These are phyloP conservation scores for Conus betulinus DNA, from an alignment of 1,140 invertebrate species.

Conservation along the genomic window DNA sequence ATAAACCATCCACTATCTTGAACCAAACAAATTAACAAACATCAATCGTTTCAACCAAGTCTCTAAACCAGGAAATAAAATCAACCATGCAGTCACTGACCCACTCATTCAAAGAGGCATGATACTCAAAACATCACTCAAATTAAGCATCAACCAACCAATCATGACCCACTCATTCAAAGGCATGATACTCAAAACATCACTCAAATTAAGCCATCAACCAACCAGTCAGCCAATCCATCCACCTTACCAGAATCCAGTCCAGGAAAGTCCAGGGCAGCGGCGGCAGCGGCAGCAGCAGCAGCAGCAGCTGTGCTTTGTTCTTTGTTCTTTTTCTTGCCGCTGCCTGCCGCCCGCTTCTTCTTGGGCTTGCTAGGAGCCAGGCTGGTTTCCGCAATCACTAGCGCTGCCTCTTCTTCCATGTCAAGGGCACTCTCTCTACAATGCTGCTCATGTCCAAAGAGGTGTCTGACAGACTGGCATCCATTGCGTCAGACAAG, in stretches of 20 bases:
- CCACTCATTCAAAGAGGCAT: too few relatives aligned
- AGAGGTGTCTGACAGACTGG: constrained; percentile 30
- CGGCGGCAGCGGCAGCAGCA: background rate
- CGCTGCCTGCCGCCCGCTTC: constrained; percentile 12
- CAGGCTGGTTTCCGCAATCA: constrained; percentile 41
- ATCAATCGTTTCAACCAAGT: too few relatives aligned
- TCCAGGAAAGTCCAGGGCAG: background rate
- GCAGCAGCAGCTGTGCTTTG: background rate
- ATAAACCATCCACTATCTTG: too few relatives aligned
- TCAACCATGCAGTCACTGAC: too few relatives aligned
- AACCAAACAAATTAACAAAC: background rate
- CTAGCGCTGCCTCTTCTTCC: constrained; percentile 48
- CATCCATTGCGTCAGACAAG: constrained; percentile 17
- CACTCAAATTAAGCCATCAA: too few relatives aligned
- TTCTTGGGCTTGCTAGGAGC: constrained; percentile 31
- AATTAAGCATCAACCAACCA: too few relatives aligned
- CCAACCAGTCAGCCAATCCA: background rate
- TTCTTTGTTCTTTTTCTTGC: constrained; percentile 43
- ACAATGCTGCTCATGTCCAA: constrained; percentile 30
- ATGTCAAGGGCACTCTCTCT: constrained; percentile 43
- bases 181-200: too few relatives aligned
- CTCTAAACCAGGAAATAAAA: too few relatives aligned
- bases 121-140: too few relatives aligned
- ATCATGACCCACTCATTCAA: too few relatives aligned
- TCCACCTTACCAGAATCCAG: constrained; percentile 9